A percentile compares a stretch with the other conserved stretches of the same genome.
Conservation (phyloP, 2,113 vertebrate species). For the Formicarius rufipectus region DNA sequence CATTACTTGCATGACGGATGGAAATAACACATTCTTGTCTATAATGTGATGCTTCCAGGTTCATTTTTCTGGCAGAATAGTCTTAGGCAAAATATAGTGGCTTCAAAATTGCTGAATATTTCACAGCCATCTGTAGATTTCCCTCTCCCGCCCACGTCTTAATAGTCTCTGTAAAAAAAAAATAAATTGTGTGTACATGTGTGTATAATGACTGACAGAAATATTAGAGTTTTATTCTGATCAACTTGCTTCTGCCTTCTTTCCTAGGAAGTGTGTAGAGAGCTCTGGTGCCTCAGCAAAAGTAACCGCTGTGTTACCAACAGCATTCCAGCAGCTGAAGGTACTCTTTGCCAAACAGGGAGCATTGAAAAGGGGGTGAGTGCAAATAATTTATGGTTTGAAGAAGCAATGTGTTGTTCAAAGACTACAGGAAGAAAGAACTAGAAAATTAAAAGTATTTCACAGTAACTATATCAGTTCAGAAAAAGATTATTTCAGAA, state of each 20-base stretch:
- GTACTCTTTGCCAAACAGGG: constrained; percentile 94
- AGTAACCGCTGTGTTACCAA: constrained; percentile 99
- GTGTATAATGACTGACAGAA: background rate
- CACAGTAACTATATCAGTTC: background rate
- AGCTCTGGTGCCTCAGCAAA: constrained; percentile 99
- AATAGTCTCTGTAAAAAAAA: background rate
- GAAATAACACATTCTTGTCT: background rate
- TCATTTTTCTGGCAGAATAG: background rate
- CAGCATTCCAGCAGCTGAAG: constrained; percentile 97
- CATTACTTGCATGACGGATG: background rate
- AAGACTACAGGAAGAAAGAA: background rate
- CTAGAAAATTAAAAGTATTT: background rate
- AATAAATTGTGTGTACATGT: background rate
- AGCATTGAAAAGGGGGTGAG: constrained; percentile 98
- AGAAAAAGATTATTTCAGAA: background rate
- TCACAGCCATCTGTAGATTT: background rate
- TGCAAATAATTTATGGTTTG: constrained; percentile 6
- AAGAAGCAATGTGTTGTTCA: background rate
- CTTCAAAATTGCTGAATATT: background rate
- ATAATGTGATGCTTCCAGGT: background rate
- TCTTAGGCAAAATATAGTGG: background rate
- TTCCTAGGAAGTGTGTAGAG: constrained; percentile 99
- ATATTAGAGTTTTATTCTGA: constrained; percentile 80
- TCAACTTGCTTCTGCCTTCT: constrained; percentile 97
- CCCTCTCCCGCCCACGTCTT: background rate